A percentile compares a stretch with the other conserved stretches of the same genome.
Evolutionary conservation across 2,888 invertebrate species (phyloP).

Genomic region (Ennomos quercinarius): DNA sequence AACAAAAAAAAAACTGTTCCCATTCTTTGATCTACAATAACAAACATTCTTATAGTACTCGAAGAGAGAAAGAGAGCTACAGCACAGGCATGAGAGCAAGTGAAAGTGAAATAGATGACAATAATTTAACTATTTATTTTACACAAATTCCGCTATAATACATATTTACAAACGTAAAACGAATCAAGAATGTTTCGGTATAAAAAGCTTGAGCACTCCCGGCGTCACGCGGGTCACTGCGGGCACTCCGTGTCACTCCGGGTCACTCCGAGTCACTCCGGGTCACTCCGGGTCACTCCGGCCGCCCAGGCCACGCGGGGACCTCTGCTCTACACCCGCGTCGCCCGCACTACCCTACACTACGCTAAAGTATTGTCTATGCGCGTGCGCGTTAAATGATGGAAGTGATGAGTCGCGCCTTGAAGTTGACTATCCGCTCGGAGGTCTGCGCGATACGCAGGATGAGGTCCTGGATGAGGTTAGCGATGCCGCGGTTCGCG

Average conservation of each 20-base stretch:
- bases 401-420: conserved; percentile 95
- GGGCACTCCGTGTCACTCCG: conserved; percentile 18
- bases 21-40: conserved; percentile 35
- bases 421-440: conserved; percentile 96
- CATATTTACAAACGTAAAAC: conserved; percentile 85
- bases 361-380: conserved; percentile 68
- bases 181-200: conserved; percentile 78
- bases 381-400: conserved; percentile 88
- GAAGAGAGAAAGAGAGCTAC: conserved; percentile 32
- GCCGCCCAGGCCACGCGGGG: conserved; percentile 28
- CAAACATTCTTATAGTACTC: conserved; percentile 37
- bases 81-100: conserved; percentile 17
- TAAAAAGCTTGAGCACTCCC: conserved; percentile 69
- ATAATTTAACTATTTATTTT: conserved; percentile 78
- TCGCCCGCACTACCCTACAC: conserved; percentile 43
- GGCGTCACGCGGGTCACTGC: conserved; percentile 18
- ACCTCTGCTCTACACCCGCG: conserved; percentile 26
- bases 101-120: conserved; percentile 52
- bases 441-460: conserved; percentile 95
- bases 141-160: conserved; percentile 84
- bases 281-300: conserved; percentile 20
- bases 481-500: conserved; percentile 94
- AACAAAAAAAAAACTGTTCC: conserved; percentile 40
- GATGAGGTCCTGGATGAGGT: conserved; percentile 94
- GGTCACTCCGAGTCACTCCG: background rate